phyloP scores from a whole-genome alignment of 2,113 vertebrate species.

The Dissostichus mawsoni region DNA sequence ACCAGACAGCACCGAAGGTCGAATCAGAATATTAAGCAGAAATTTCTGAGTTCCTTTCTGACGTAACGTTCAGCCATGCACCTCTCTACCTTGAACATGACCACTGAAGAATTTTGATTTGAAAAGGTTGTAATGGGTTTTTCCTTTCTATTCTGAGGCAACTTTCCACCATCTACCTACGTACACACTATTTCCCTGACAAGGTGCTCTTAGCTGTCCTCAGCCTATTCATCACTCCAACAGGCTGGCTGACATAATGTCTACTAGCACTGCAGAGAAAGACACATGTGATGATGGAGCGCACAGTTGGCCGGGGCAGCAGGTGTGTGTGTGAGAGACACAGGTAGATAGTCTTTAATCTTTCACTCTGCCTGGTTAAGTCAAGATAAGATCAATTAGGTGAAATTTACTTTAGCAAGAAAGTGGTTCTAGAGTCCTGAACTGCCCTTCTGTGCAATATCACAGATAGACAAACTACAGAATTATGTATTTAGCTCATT shows the following conservation, averaged over 20 bases:
- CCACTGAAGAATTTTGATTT: constrained; percentile 51
- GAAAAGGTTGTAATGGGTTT: constrained; percentile 41
- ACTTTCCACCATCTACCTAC: constrained; percentile 50
- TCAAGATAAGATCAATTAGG: constrained; percentile 34
- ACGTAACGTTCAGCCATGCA: constrained; percentile 3
- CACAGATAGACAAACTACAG: not conserved
- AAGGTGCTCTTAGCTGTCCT: constrained; percentile 67
- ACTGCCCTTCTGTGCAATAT: not conserved
- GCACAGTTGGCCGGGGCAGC: constrained; percentile 16
- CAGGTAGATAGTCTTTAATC: constrained; percentile 33
- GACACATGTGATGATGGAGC: constrained; percentile 63
- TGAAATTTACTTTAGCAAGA: constrained; percentile 23
- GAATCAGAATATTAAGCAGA: constrained; percentile 20
- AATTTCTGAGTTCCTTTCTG: constrained; percentile 20
- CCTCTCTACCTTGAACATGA: constrained; percentile 21
- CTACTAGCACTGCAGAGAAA: constrained; percentile 45
- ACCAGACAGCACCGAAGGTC: not conserved
- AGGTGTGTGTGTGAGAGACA: constrained; percentile 45
- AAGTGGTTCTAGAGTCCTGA: not conserved
- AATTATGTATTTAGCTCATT: not conserved
- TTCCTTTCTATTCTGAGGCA: constrained; percentile 39
- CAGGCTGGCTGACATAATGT: constrained; percentile 64
- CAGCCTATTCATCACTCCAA: constrained; percentile 76
- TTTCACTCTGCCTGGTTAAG: constrained; percentile 37
- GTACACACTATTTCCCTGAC: constrained; percentile 53